phyloP scores from a whole-genome alignment of 1,140 invertebrate species.

The Pseudomyrmex dendroicus region DNA sequence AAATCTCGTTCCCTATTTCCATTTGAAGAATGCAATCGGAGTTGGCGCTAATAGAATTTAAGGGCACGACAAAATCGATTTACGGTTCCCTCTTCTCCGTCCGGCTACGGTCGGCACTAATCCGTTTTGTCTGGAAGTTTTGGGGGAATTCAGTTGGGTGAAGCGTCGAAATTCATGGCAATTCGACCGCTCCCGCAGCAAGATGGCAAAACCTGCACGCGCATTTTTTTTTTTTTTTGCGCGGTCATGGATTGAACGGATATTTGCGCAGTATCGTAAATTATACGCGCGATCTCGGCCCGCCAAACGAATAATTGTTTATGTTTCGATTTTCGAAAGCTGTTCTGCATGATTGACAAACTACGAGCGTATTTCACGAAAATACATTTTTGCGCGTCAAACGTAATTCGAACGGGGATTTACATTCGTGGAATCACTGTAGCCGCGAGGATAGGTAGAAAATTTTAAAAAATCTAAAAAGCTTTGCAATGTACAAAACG shows the following conservation, averaged over 20 bases:
- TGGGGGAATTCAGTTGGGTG: not conserved
- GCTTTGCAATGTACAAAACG: constrained; percentile 19
- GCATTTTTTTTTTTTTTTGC: no score
- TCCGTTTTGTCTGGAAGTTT: constrained; percentile 65
- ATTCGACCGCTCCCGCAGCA: not conserved
- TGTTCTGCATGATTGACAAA: constrained; percentile 51
- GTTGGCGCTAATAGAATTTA: constrained; percentile 58
- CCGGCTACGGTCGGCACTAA: constrained; percentile 55
- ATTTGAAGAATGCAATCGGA: constrained; percentile 71
- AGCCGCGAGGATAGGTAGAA: constrained; percentile 33
- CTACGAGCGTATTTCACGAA: constrained; percentile 47
- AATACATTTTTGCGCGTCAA: constrained; percentile 36
- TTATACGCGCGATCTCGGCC: not conserved
- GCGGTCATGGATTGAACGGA: constrained; percentile 11
- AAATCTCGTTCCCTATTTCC: constrained; percentile 70
- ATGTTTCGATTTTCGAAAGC: constrained; percentile 38
- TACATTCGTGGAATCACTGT: constrained; percentile 52
- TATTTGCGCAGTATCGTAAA: constrained; percentile 22
- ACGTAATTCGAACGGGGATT: constrained; percentile 46
- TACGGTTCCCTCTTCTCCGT: constrained; percentile 52
- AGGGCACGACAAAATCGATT: constrained; percentile 60
- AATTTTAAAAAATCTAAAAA: constrained; percentile 44
- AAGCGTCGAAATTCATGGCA: constrained; percentile 51
- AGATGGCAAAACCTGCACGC: not conserved
- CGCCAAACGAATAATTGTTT: constrained; percentile 34